A percentile compares a stretch with the other conserved stretches of the same genome.
These are phyloP conservation scores for Cremastinae sp. DNA, from an alignment of 2,888 invertebrate genomes.

Conservation along the genomic window DNA sequence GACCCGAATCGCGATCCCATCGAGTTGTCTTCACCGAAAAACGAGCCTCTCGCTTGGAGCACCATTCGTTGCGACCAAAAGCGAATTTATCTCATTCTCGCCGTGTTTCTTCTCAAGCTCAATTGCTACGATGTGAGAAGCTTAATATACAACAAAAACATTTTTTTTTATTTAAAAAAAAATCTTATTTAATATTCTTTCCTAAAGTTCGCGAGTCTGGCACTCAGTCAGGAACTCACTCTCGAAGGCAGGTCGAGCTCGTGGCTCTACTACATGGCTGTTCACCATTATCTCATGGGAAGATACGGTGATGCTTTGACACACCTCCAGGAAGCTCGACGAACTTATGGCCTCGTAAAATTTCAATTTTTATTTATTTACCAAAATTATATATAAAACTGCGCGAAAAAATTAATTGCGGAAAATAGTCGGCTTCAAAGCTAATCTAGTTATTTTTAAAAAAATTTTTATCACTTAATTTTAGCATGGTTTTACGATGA, in stretches of 20 bases:
- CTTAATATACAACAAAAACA: not conserved
- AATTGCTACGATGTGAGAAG: conserved; percentile 68
- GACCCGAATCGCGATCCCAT: conserved; percentile 59
- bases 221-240: conserved; percentile 69
- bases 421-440: too few species aligned
- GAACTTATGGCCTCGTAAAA: conserved; percentile 68
- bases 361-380: conserved; percentile 1
- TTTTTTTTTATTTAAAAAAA: not conserved
- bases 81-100: conserved; percentile 64
- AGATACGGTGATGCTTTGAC: conserved; percentile 68
- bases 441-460: too few species aligned
- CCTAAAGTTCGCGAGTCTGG: conserved; percentile 69
- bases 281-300: conserved; percentile 68
- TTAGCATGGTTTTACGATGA: too few species aligned
- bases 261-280: conserved; percentile 70
- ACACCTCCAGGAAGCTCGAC: conserved; percentile 67
- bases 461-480: too few species aligned
- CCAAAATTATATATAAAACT: too few species aligned
- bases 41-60: conserved; percentile 71
- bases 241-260: conserved; percentile 62
- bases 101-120: conserved; percentile 68
- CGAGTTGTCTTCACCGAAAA: conserved; percentile 34
- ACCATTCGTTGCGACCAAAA: conserved; percentile 64
- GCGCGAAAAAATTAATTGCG: too few species aligned
- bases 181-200: conserved; percentile 16